Evolutionary conservation across 1,140 invertebrate genomes (phyloP), one percentile per base, ranked within the genome.

Genomic region (Nomia melanderi): DNA sequence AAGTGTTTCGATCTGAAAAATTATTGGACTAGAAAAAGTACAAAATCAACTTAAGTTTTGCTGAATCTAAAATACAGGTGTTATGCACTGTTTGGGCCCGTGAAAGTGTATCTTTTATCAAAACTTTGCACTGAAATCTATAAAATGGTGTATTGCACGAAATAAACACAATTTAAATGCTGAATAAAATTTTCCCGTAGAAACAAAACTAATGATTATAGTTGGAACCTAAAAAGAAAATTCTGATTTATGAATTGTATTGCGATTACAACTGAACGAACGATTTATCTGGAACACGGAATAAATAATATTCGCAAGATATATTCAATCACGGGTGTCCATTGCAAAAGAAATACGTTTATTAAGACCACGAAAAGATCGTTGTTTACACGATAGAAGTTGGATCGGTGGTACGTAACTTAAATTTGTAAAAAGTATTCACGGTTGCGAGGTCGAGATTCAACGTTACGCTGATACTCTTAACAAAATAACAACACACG

Each of bases 101-200:
- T n/a, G n/a, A n/a, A n/a, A n/a, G n/a, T n/a, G n/a, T n/a, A n/a
- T n/a, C n/a, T n/a, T n/a, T n/a, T n/a, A n/a, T n/a, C n/a, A n/a
- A n/a, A n/a, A n/a, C n/a, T n/a, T n/a, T 17, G 12, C 14, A 17
- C 14, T 14, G 5, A 4, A 44, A 14, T 44, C 41, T 7, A 1
- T 33, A 71, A 14, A 31, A 25, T 66, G 64, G 60, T 6, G 14
- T 83, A 81, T 83, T 83, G 81, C 79, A 83, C 78, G 12, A 41
- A 25, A 57, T 44, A 47, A 14, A 20, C 25, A 27, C 12, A n/a
- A 59, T 31, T 31, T 3, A 59, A 57, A 12, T 0, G 57, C 11
- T 59, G 6, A n/a, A 36, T 33, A 9, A 59, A n/a, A 11, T 9
- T 59, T 31, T 59, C 20, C 57, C 36, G 4, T 9, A n/a, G 20